Base-by-base conservation (phyloP, 2,113 vertebrate species). In the Haplochromis burtoni region DNA sequence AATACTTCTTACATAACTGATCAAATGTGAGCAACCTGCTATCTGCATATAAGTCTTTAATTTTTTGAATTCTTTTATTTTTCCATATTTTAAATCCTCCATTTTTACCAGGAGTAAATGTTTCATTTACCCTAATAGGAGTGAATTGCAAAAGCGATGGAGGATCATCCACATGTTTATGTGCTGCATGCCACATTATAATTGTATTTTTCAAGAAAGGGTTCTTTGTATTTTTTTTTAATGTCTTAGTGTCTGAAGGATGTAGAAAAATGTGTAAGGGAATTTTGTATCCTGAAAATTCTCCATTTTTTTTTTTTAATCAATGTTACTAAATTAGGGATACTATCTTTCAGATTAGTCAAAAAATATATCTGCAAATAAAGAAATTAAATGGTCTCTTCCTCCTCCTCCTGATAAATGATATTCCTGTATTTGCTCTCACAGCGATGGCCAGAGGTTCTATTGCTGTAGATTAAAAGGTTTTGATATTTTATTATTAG, bases 401-500 rank as follows among this genome's bases (percentile, higher is more conserved):
- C 55, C 55, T 31, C 26, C 55, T 54, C 53, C 21, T 55, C 2
- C 54, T 63, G 59, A 63, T 63, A 63, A 0, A 0, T 33, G 16
- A 63, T 63, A 63, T 63, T 7, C 31, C 10, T 33, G 16, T 3
- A 61, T 31, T 31, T 6, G 29, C 29, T 33, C 59, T 61, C 59
- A 1, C 16, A 31, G 59, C 16, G 1, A 61, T 31, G 5, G 57
- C 29, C 24, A 57, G 24, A 14, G 12, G 21, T 26, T 57, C 7
- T 59, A 16, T 59, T 54, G 19, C 10, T 40, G 35, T 12, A 42
- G 19, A 55, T n/a, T 80, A 5, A 80, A 80, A 2, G 51, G 49
- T 24, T 80, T 80, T 21, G 51, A 80, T 6, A 80, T 12, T 9
- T 51, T 24, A 12, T 54, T 54, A 54, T 54, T 55, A 31, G 49